phyloP scores from a whole-genome alignment of 2,888 invertebrate genomes.

The Drosophila cognata region DNA sequence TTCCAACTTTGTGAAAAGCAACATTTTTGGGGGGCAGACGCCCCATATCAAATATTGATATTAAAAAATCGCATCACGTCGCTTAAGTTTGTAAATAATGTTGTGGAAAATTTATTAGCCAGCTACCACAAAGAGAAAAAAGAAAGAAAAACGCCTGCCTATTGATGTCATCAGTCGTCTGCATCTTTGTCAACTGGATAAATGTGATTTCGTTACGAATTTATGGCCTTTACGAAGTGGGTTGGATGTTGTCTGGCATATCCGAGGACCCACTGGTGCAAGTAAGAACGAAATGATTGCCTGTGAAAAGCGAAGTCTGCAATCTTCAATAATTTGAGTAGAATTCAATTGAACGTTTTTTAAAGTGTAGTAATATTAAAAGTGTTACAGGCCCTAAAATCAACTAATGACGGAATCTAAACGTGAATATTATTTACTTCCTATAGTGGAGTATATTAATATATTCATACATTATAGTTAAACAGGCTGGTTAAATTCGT shows the following conservation, averaged over 20 bases:
- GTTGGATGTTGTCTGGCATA: slow-evolving; percentile 42
- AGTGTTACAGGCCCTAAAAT: not conserved
- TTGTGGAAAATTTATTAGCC: slow-evolving; percentile 76
- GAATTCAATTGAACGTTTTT: slow-evolving; percentile 17
- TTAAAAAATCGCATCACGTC: slow-evolving; percentile 81
- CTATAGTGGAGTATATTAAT: not conserved
- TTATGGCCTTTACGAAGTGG: slow-evolving; percentile 27
- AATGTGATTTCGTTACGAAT: slow-evolving; percentile 63
- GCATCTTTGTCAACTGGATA: slow-evolving; percentile 56
- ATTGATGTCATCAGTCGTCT: slow-evolving; percentile 36
- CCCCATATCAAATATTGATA: slow-evolving; percentile 74
- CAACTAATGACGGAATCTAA: not conserved
- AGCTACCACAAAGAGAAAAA: slow-evolving; percentile 8
- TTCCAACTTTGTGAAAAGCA: slow-evolving; percentile 1
- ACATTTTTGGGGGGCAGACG: slow-evolving; percentile 5
- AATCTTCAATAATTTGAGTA: slow-evolving; percentile 11
- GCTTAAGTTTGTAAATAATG: slow-evolving; percentile 81
- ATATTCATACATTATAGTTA: not conserved
- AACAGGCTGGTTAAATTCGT: not conserved
- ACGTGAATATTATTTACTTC: not conserved
- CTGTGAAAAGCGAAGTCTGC: slow-evolving; percentile 5
- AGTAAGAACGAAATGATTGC: not conserved
- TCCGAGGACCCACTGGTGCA: slow-evolving; percentile 14
- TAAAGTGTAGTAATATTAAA: not conserved
- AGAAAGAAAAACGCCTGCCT: slow-evolving; percentile 3